Evolutionary conservation across 2,113 vertebrate genomes (phyloP).

Genomic region (Emydura subglobosa): DNA sequence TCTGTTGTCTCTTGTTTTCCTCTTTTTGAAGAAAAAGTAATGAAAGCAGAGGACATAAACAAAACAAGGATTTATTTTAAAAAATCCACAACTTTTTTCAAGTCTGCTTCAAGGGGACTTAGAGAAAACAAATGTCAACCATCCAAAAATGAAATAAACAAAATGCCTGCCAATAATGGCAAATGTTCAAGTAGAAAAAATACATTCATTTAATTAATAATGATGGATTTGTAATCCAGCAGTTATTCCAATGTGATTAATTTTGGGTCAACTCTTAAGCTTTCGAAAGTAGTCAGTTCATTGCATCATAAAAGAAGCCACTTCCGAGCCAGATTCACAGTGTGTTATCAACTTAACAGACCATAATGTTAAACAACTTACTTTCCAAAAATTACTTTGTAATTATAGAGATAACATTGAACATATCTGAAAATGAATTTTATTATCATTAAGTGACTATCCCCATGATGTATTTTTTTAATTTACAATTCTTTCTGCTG

Average conservation of each 20-base stretch:
- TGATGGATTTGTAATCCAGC: not conserved
- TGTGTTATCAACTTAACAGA: constrained; percentile 37
- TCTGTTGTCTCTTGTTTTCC: not conserved
- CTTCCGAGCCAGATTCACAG: not conserved
- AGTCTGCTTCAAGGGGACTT: not conserved
- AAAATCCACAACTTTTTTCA: not conserved
- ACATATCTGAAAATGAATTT: constrained; percentile 23
- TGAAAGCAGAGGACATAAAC: not conserved
- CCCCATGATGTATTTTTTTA: constrained; percentile 1
- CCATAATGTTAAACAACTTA: constrained; percentile 30
- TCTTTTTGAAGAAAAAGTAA: not conserved
- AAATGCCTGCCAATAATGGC: not conserved
- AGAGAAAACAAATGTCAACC: not conserved
- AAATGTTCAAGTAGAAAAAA: constrained; percentile 6
- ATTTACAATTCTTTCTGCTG: constrained; percentile 11
- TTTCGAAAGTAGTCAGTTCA: constrained; percentile 44
- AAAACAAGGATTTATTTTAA: not conserved
- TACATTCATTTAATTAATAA: not conserved
- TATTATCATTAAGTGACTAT: constrained; percentile 4
- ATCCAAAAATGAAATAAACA: not conserved
- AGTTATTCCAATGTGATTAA: constrained; percentile 30
- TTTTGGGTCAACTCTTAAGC: constrained; percentile 11
- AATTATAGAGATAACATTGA: constrained; percentile 43
- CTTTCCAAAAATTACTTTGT: constrained; percentile 26
- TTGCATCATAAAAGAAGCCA: constrained; percentile 39